Percentiles rank a stretch among this genome's conserved stretches.
Evolutionary conservation across 2,113 vertebrate species (phyloP).

Genomic region (Barbus barbus): DNA sequence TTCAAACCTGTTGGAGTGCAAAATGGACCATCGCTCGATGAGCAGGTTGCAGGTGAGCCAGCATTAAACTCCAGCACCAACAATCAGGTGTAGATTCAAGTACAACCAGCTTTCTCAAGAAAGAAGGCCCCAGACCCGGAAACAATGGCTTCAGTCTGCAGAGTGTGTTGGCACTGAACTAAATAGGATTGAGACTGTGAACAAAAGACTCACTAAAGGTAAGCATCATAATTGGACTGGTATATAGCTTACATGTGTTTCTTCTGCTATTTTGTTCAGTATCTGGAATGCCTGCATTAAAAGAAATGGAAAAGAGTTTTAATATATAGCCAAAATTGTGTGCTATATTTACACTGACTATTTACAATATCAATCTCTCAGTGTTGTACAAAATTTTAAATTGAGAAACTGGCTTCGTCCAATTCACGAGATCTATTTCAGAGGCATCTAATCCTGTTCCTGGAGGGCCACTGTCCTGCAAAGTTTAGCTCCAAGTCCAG

Average conservation of each 20-base stretch:
- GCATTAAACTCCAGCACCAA: constrained; percentile 76
- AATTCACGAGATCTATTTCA: background rate
- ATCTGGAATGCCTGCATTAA: constrained; percentile 78
- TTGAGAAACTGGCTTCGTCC: background rate
- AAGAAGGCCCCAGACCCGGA: constrained; percentile 76
- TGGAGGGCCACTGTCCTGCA: too few relatives aligned
- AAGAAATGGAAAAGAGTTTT: constrained; percentile 23
- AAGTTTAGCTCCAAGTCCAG: too few relatives aligned
- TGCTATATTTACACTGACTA: background rate
- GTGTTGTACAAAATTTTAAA: background rate
- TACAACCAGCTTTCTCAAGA: constrained; percentile 71
- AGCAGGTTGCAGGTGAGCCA: constrained; percentile 75
- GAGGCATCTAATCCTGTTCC: too few relatives aligned
- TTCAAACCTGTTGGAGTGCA: constrained; percentile 77
- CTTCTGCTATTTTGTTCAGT: constrained; percentile 74
- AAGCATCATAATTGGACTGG: background rate
- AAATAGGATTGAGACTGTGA: constrained; percentile 31
- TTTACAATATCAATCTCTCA: background rate
- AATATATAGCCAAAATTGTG: background rate
- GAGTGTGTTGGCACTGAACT: constrained; percentile 71
- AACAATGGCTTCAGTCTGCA: constrained; percentile 79
- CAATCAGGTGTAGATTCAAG: constrained; percentile 70
- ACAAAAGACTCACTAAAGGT: constrained; percentile 16
- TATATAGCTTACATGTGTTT: constrained; percentile 75
- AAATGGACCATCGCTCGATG: constrained; percentile 79